Evolutionary conservation across 2,113 vertebrate genomes (phyloP), one percentile per base, ranked within the genome.

Genomic region (Orthonyx spaldingii): DNA sequence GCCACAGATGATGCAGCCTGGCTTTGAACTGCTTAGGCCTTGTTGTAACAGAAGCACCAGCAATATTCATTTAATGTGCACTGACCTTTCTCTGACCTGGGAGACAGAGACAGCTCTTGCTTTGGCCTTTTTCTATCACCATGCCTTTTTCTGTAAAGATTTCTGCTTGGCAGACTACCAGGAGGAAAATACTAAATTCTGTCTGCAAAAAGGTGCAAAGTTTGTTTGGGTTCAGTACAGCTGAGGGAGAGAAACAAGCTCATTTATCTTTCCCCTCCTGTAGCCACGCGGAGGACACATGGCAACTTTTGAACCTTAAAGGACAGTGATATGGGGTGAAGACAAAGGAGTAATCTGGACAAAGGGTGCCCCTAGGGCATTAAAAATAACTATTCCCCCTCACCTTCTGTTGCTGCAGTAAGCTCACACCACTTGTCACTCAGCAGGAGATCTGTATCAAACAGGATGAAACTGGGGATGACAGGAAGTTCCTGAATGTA

Each of bases 1-100:
- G 85, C 75, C 71, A 76, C 94, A 96, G 92, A 95, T 88, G 92
- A 96, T 86, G 80, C 93, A 95, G 71, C 65, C 90, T 84, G 87
- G 68, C 90, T 97, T 93, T 96, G 85, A 96, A 93, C 85, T 81
- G 82, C 83, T 94, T 64, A 50, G 93, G 85, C 72, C 95, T 94
- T 84, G 74, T 49, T 91, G 72, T 59, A 91, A 71, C 60, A 93
- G 72, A 84, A 94, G 94, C 83, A 86, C 71, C 52, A 84, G 83
- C 72, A 96, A 94, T 68, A 96, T 33, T 76, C 76, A 86, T 88
- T 84, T 94, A 90, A 90, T 88, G 83, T 23, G 52, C 64, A 16
- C 18, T 91, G 90, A 95, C 90, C 94, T 95, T 77, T 90, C 87
- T 52, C 52, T 88, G 95, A 96, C 93, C 94, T 88, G 79, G 78